Evolutionary conservation across 2,113 vertebrate genomes (phyloP), one percentile per base, ranked within the genome.

Genomic region (Rhea pennata): DNA sequence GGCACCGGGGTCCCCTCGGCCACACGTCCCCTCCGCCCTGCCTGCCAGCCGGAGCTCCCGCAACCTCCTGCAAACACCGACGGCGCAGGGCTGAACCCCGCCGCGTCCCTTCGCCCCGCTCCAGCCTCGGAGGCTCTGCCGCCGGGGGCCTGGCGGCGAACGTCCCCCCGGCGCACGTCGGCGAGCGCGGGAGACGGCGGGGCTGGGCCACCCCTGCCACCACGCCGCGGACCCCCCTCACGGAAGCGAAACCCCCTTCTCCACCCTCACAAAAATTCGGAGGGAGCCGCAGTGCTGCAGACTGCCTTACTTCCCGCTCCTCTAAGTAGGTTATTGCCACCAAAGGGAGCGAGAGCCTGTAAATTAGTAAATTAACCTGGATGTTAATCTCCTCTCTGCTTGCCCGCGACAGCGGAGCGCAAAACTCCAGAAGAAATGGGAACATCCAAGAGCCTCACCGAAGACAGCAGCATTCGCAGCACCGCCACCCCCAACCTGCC

Each of bases 161-260:
- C 17, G 17, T 48, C 46, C 46, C 46, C 17, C 46, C 46, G 17
- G 46, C 46, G 17, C 46, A 36, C 36, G 36, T 36, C 36, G 36
- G 5, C 6, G 17, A 19, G 46, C 46, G 17, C 17, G 17, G 46
- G 46, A 48, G 46, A 48, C 46, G 12, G 46, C 17, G 17, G 46
- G 46, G 46, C 46, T 17, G 17, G 46, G 46, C 46, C 46, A 5
- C 14, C 26, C 4, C 46, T 12, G 44, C 44, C 6, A 15, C 2
- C 1, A 4, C n/a, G 4, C 46, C 1, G 1, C 8, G 0, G 2
- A 5, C 36, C 21, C 1, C 24, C 29, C 29, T n/a, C 44, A 12
- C 22, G 15, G 24, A 56, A 3, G 4, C 36, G 23, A 54, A 42
- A 40, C 56, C 14, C 29, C 44, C 12, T 67, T 33, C 33, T 44